Percentiles rank a stretch among this genome's conserved stretches.
These are phyloP conservation scores for Sciurus niger DNA, from an alignment of 2,113 vertebrate species.

Conservation along the genomic window DNA sequence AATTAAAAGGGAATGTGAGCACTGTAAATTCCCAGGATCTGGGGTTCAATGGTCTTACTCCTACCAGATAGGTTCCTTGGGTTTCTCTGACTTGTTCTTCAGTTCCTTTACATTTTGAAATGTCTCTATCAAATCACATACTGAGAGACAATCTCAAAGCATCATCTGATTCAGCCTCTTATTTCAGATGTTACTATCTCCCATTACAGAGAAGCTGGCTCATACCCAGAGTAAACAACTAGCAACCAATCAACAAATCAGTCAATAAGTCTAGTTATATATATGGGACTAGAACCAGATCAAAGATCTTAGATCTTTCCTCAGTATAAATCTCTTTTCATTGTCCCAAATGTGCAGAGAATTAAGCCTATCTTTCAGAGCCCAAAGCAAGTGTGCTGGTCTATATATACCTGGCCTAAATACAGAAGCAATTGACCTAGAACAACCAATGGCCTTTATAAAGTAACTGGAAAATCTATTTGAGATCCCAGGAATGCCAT, in stretches of 20 bases:
- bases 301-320: not conserved
- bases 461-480: not conserved
- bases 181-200: not conserved
- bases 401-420: not conserved
- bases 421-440: not conserved
- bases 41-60: not conserved
- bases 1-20: not conserved
- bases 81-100: not conserved
- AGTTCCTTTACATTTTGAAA: slow-evolving; percentile 29
- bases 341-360: slow-evolving; percentile 8
- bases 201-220: not conserved
- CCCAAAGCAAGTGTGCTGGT: not conserved
- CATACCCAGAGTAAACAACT: not conserved
- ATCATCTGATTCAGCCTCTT: not conserved
- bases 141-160: not conserved
- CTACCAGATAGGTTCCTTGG: not conserved
- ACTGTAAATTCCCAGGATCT: not conserved
- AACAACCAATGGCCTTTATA: not conserved
- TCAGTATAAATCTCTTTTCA: not conserved
- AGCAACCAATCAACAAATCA: not conserved
- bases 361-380: not conserved
- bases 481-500: not conserved
- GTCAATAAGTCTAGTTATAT: not conserved
- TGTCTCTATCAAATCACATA: not conserved
- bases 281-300: not conserved